A percentile compares a stretch with the other conserved stretches of the same genome.
phyloP scores from a whole-genome alignment of 2,113 vertebrate genomes.

The Arvicanthis niloticus region DNA sequence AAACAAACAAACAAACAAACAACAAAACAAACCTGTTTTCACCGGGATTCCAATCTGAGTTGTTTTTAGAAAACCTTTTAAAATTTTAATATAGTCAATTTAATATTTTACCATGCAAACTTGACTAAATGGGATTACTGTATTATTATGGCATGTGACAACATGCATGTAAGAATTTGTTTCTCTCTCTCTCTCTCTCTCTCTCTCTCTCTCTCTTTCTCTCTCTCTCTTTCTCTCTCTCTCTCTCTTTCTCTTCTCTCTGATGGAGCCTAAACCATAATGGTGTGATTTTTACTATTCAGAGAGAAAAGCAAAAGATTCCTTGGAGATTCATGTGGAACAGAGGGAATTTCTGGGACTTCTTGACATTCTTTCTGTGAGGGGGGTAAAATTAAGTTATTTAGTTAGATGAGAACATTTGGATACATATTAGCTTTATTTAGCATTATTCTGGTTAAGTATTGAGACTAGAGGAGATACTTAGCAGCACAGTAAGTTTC shows the following conservation, averaged over 20 bases:
- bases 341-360: constrained; percentile 15
- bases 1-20: neutral
- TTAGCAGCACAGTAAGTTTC: neutral
- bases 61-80: constrained; percentile 5
- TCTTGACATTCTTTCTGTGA: constrained; percentile 4
- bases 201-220: neutral
- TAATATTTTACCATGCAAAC: constrained; percentile 32
- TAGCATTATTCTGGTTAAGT: neutral
- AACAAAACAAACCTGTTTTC: constrained; percentile 41
- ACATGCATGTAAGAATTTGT: neutral
- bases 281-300: neutral
- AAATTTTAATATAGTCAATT: constrained; percentile 8
- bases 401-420: constrained; percentile 47
- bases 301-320: constrained; percentile 33
- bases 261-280: neutral
- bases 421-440: neutral
- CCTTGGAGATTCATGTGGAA: neutral
- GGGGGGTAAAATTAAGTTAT: constrained; percentile 34
- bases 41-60: neutral
- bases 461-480: neutral
- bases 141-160: neutral
- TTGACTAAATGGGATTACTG: neutral
- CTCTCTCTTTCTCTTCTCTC: neutral
- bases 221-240: neutral
- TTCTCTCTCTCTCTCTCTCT: neutral